These are phyloP conservation scores for Dasyornis broadbenti DNA, from an alignment of 2,113 vertebrate species.

Conservation along the genomic window DNA sequence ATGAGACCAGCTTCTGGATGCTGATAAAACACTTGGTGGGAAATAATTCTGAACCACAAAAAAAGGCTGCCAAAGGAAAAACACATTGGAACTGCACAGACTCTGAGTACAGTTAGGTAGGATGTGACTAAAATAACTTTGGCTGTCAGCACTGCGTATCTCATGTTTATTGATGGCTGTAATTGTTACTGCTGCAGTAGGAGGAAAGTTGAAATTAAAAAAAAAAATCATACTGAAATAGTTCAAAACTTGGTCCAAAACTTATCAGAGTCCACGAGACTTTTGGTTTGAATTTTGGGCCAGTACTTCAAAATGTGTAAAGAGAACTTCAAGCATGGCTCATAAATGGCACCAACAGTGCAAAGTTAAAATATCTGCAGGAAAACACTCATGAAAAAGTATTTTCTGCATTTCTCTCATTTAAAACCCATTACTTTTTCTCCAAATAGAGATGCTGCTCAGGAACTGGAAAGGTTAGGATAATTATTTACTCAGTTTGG, in stretches of 20 bases:
- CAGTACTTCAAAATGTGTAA: not conserved
- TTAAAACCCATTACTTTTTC: not conserved
- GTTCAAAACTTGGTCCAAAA: not conserved
- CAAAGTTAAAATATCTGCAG: not conserved
- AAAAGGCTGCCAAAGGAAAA: not conserved
- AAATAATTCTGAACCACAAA: not conserved
- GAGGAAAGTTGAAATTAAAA: not conserved
- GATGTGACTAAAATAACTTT: conserved; percentile 6
- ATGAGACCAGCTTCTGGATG: conserved; percentile 2
- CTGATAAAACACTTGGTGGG: not conserved
- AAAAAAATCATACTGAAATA: not conserved
- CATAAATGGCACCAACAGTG: not conserved
- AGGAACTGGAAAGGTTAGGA: not conserved
- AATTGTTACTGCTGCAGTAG: not conserved
- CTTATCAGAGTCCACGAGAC: not conserved
- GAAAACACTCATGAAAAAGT: not conserved
- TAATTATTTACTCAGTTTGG: not conserved
- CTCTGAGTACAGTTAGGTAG: not conserved
- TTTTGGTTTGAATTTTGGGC: not conserved
- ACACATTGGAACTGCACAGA: not conserved
- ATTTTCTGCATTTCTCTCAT: not conserved
- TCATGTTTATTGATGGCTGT: not conserved
- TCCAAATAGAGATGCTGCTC: not conserved
- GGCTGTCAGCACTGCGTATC: not conserved
- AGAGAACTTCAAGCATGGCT: not conserved